Base-by-base conservation (phyloP, 53 echinoderm and acorn worm genomes). In the Hippasteria phrygiana region DNA sequence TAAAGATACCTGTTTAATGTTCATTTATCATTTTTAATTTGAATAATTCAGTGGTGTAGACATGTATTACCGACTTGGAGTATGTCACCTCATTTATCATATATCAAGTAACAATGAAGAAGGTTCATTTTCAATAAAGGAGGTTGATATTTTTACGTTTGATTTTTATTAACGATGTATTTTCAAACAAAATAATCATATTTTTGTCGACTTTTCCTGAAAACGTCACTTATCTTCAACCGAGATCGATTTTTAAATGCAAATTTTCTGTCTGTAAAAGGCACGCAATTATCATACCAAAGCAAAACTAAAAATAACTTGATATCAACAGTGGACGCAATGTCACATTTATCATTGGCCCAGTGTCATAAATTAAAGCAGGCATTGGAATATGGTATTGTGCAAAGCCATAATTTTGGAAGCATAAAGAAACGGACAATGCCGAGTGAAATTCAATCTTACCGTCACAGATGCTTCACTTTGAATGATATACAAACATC, bases 351-450 rank as follows among this genome's bases (percentile, higher is more conserved):
- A 71, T 53, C 85, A 85, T 24, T 13, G 27, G 43, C 14, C 24
- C 11, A 18, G 35, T 24, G 48, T 40, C 83, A 69, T 83, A 50
- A 83, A 83, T 83, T 81, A 81, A 81, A 64, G 32, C 7, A 62
- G 35, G 41, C 11, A 38, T 38, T 42, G 9, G 47, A 0, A 47
- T 45, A 11, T 53, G 50, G 11, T 33, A 67, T 84, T 84, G 71
- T 85, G 70, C 71, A 71, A 29, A 53, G 85, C 71, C 42, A 85
- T 85, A 69, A 85, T 85, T 70, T 70, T 43, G 47, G 10, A 13
- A 24, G 26, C 20, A 6, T 31, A 29, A 69, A 17, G 20, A 47
- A 32, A n/a, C 70, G 45, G n/a, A 71, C 71, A 85, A 70, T 69
- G 38, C n/a, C 38, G 48, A 2, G 33, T 36, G 85, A 70, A 85